phyloP scores from a whole-genome alignment of 2,113 vertebrate genomes.

The Tinamus guttatus region DNA sequence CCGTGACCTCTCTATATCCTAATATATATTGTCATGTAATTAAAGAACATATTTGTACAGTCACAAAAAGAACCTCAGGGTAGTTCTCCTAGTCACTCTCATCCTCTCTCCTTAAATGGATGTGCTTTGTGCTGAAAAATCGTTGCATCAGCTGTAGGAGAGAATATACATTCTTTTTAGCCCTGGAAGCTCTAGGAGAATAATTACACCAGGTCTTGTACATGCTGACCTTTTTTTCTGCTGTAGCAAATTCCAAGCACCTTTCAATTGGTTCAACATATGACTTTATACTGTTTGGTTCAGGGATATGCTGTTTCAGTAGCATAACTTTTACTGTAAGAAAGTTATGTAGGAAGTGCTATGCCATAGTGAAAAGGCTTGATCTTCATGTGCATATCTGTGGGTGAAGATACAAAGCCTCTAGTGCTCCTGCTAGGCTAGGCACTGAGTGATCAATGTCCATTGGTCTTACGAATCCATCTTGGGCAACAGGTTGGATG shows the following conservation, averaged over 20 bases:
- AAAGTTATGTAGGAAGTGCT: not conserved
- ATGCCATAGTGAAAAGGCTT: not conserved
- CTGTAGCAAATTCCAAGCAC: not conserved
- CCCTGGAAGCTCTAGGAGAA: not conserved
- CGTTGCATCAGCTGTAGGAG: not conserved
- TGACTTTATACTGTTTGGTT: not conserved
- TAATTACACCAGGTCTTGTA: not conserved
- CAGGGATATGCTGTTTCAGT: not conserved
- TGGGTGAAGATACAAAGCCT: not conserved
- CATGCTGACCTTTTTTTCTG: not conserved
- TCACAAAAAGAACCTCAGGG: too few relatives aligned
- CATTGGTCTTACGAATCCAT: not conserved
- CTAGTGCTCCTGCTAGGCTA: not conserved
- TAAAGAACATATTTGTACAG: too few relatives aligned
- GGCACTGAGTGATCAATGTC: not conserved
- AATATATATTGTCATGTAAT: not conserved
- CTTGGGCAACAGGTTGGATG: not conserved
- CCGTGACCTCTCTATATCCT: not conserved
- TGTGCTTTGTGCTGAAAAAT: not conserved
- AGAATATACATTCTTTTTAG: not conserved
- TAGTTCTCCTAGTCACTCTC: too few relatives aligned
- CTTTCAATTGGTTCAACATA: not conserved
- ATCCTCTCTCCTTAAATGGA: too few relatives aligned
- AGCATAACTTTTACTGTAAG: not conserved
- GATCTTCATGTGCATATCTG: fast-evolving